These are phyloP conservation scores for Petroica traversi DNA, from an alignment of 2,113 vertebrate species.

Conservation along the genomic window DNA sequence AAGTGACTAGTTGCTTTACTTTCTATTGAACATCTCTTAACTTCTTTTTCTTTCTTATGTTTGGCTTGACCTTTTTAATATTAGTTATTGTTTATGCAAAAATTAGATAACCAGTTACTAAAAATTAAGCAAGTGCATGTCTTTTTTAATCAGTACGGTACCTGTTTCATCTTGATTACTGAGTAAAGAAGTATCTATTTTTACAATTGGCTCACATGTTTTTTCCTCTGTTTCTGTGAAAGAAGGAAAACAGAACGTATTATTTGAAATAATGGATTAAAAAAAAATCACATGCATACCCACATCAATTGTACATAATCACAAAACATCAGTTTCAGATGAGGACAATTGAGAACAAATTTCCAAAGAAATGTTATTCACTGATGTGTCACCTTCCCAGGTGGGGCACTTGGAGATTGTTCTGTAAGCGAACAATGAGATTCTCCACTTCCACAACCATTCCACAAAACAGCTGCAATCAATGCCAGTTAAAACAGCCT, in stretches of 20 bases:
- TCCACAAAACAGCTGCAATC: neutral
- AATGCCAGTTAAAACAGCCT: neutral
- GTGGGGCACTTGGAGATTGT: fast-evolving
- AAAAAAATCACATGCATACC: fast-evolving
- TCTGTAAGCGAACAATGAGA: fast-evolving
- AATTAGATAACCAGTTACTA: neutral
- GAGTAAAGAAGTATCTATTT: slow-evolving; percentile 17
- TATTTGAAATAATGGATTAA: neutral
- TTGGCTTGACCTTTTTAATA: neutral
- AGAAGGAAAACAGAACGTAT: neutral
- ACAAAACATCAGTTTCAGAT: neutral
- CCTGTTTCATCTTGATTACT: slow-evolving; percentile 30
- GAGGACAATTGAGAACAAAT: neutral
- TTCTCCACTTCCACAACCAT: neutral
- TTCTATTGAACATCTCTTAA: neutral
- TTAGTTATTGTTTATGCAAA: neutral
- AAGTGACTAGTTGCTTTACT: neutral
- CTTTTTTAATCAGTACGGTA: slow-evolving; percentile 14
- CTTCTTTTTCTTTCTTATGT: neutral
- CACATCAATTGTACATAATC: neutral
- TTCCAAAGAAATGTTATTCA: neutral
- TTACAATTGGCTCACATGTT: slow-evolving; percentile 33
- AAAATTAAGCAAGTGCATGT: neutral
- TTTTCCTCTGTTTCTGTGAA: slow-evolving; percentile 47
- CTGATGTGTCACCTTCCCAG: neutral